These are phyloP conservation scores for Spermophilus dauricus DNA, from an alignment of 2,113 vertebrate species.

Conservation along the genomic window DNA sequence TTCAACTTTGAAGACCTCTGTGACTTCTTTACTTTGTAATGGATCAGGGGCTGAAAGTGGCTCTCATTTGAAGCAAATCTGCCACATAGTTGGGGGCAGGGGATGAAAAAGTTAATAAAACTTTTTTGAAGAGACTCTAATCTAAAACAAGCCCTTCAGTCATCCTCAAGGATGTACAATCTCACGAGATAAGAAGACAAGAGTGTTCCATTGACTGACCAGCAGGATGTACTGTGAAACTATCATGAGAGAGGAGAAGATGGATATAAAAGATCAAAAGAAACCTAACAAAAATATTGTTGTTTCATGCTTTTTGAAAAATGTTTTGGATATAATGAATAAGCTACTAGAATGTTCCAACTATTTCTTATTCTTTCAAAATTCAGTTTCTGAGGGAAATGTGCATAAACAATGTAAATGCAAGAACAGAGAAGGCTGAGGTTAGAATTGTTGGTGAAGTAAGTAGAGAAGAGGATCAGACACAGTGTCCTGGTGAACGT, in stretches of 20 bases:
- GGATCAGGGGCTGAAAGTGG: background rate
- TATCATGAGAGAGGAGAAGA: background rate
- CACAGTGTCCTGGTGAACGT: rapidly evolving
- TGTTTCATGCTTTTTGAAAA: background rate
- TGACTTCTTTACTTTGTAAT: background rate
- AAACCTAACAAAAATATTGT: background rate
- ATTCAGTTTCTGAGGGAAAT: background rate
- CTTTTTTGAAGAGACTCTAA: background rate
- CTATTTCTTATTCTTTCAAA: background rate
- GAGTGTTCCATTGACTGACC: background rate
- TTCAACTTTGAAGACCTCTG: background rate
- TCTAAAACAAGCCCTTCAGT: background rate
- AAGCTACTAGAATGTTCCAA: background rate
- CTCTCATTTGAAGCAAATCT: background rate
- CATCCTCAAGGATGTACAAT: background rate
- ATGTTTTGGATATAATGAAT: background rate
- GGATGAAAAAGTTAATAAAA: background rate
- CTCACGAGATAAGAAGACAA: background rate
- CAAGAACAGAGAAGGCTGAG: background rate
- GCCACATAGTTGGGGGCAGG: background rate
- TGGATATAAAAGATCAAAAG: background rate
- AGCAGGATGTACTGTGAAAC: background rate
- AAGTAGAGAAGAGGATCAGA: background rate
- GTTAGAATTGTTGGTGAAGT: background rate
- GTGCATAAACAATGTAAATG: background rate